A percentile compares a stretch with the other conserved stretches of the same genome.
phyloP scores from a whole-genome alignment of 2,797 vertebrate genomes.

The Notolabrus celidotus region DNA sequence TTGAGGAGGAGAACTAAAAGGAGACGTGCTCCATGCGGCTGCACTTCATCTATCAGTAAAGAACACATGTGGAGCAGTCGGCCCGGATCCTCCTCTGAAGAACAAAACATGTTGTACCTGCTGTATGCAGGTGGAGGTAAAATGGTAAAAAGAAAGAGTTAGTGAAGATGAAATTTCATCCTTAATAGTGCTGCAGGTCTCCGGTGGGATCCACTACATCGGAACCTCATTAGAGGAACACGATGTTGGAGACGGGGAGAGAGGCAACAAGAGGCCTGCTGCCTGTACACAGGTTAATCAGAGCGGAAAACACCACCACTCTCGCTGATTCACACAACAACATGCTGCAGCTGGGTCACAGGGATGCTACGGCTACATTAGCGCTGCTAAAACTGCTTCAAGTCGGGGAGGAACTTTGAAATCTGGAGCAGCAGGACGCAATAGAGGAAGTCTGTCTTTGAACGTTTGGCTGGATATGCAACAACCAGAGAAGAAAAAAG shows the following conservation, averaged over 20 bases:
- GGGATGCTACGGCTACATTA: not conserved
- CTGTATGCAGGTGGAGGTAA: slow-evolving; percentile 37
- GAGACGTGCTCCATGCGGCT: slow-evolving; percentile 22
- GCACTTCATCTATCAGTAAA: slow-evolving; percentile 33
- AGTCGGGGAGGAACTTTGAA: not conserved
- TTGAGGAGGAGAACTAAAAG: slow-evolving; percentile 33
- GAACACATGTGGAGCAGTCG: slow-evolving; percentile 26
- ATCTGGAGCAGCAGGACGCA: slow-evolving; percentile 7
- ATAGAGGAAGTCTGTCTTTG: slow-evolving; percentile 2
- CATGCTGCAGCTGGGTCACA: slow-evolving; percentile 1
- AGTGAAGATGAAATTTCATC: slow-evolving; percentile 27
- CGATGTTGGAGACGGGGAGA: slow-evolving; percentile 22
- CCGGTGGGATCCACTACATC: slow-evolving; percentile 40
- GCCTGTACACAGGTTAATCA: slow-evolving; percentile 38
- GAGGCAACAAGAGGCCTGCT: slow-evolving; percentile 21
- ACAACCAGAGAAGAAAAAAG: slow-evolving; percentile 12
- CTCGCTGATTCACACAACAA: slow-evolving; percentile 6
- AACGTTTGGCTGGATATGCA: slow-evolving; percentile 32
- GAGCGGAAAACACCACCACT: slow-evolving; percentile 21
- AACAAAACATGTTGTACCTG: slow-evolving; percentile 30
- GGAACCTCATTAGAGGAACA: slow-evolving; percentile 58
- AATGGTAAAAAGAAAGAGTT: slow-evolving; percentile 46
- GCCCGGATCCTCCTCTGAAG: slow-evolving; percentile 7
- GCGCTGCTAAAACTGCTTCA: not conserved
- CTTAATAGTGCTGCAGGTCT: slow-evolving; percentile 33